Base-by-base conservation (phyloP, 2,113 vertebrate species). In the Microtus montanus region DNA sequence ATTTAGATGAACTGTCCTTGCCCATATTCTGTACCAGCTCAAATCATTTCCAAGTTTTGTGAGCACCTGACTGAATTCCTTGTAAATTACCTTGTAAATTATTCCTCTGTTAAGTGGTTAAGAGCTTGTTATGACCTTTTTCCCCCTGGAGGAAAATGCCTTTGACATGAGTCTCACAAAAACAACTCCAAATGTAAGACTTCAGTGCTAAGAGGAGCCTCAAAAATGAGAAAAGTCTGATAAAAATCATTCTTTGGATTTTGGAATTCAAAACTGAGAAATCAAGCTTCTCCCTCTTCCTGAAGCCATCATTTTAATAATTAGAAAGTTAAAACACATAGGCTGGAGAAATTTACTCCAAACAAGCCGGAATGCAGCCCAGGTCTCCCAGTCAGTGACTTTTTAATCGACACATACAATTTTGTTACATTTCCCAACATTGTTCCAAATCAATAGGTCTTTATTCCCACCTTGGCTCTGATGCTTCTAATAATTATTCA, bases 11-110 rank as follows among this genome's bases (percentile, higher is more conserved):
- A 61, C 89, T 52, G 19, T 38, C 33, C 68, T 41, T 74, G 33
- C 33, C 70, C 61, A 24, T 28, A 14, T 73, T 4, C 38, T 74
- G 82, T 77, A 52, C 66, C 49, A 86, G 24, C 61, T 78, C 15
- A 35, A 41, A 91, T 75, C 91, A 54, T 87, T 92, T 74, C 44
- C 70, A 94, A 86, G 44, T 7, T 38, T 91, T 73, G n/a, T 47
- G 2, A 35, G 33, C 8, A 68, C 30, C 63, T 89, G 64, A 35
- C 1, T 89, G n/a, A 33, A 87, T 61, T 74, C 17, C 52, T 84
- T 71, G 84, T 47, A 28, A n/a, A 54, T 20, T 61, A 1, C 41
- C 54, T 83, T 71, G 44, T 75, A 83, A 73, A 77, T 89, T 87
- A 84, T 30, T 94, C 15, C 44, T 68, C 41, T 89, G 20, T 12